Conservation (phyloP, 2,888 invertebrate genomes). For the Yponomeuta plumbellus region DNA sequence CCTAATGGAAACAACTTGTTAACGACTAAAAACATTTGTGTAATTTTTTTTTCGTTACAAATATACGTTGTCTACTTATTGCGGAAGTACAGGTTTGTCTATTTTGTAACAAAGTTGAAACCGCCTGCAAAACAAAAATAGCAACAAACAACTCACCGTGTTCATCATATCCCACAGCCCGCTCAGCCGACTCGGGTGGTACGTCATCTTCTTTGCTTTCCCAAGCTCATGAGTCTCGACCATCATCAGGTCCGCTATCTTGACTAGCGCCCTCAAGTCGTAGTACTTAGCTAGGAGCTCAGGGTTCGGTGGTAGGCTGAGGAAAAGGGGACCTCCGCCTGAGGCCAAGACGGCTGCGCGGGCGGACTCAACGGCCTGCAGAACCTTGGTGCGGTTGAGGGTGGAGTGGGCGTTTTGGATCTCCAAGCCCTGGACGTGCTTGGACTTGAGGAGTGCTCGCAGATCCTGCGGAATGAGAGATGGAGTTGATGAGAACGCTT, state of each 20-base stretch:
- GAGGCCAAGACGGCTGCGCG: constrained; percentile 55
- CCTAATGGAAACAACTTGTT: no score
- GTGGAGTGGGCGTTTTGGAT: constrained; percentile 72
- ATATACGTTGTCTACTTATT: no score
- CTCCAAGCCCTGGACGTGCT: constrained; percentile 76
- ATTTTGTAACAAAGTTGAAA: not conserved
- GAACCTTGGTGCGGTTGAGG: constrained; percentile 68
- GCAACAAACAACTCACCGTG: constrained; percentile 69
- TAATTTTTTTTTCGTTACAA: no score
- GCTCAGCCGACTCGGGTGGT: constrained; percentile 84
- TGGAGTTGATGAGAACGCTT: constrained; percentile 11
- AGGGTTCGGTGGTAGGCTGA: constrained; percentile 77
- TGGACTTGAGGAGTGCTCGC: constrained; percentile 71
- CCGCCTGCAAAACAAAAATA: not conserved
- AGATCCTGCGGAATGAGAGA: constrained; percentile 62
- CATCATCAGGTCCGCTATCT: constrained; percentile 81
- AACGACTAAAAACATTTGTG: no score
- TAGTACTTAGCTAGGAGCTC: constrained; percentile 83
- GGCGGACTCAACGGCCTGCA: constrained; percentile 61
- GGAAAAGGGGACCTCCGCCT: not conserved
- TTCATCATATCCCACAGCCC: constrained; percentile 87
- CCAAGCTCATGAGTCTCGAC: constrained; percentile 82
- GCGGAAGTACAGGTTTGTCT: no score
- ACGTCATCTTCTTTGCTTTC: constrained; percentile 80
- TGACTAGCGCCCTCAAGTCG: constrained; percentile 79